Base-by-base conservation (phyloP, 1,140 invertebrate genomes). In the Aphelenchoides besseyi region DNA sequence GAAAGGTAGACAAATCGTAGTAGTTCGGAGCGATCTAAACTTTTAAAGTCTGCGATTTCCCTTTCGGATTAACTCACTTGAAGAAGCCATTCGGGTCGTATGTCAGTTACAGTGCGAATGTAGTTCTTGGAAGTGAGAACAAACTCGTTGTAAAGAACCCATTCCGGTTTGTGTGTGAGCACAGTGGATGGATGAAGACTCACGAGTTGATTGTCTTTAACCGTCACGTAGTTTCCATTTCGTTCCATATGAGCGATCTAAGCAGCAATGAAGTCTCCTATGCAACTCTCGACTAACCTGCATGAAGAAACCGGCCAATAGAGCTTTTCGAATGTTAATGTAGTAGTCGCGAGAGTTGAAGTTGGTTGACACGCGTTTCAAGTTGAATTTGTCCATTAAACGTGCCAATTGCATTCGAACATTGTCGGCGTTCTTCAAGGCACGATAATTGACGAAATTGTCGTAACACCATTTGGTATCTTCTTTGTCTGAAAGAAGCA, bases 81-180 rank as follows among this genome's bases (percentile, higher is more conserved):
- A 48, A 74, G 76, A 35, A 76, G 95, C 95, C 89, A 89, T 79
- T 89, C 89, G 18, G 89, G 94, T 89, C 98, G 98, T 63, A 98
- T 93, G 85, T 98, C 96, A 1, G 95, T 98, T 0, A 97, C 94
- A 0, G 96, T 98, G 76, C 97, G 89, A 77, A 99, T 98, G 85
- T 98, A 98, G 86, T 99, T 98, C 86, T 98, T 98, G 12, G 95
- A 97, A 33, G 97, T 99, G 64, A 99, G 88, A 32, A 99, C 97
- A 86, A 99, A 98, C 87, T 99, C 97, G 87, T 99, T 98, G 87
- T 99, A 99, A 62, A 99, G 90, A 18, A 98, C 95, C 96, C 96
- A 99, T 85, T 98, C 96, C 1, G 97, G 97, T 87, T 98, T 98
- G 86, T 98, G 96, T 87, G 97, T 95, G 16, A 99, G 88, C 86